Conservation (phyloP, 2,888 invertebrate species). For the Leptopterna dolabrata region DNA sequence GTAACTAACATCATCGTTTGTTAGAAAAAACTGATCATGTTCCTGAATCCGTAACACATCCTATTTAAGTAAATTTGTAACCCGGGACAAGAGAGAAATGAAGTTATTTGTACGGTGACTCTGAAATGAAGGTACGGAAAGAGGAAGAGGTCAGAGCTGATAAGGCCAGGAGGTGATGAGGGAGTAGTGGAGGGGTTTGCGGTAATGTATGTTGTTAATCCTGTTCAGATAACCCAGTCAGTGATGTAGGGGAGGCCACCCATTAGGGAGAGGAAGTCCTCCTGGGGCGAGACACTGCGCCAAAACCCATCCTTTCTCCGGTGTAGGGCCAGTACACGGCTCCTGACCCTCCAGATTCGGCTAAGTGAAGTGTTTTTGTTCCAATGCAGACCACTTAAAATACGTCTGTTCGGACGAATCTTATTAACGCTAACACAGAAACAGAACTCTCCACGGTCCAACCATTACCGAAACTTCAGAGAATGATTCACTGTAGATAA, state of each 20-base stretch:
- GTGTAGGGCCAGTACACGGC: background rate
- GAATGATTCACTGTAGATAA: too few species aligned
- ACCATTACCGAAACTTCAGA: too few species aligned
- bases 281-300: background rate
- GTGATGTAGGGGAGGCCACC: slow-evolving; percentile 35
- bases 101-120: background rate
- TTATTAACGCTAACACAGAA: too few species aligned
- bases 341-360: background rate
- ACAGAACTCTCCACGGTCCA: too few species aligned
- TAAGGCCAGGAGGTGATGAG: too few species aligned
- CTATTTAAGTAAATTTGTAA: background rate
- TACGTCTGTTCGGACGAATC: too few species aligned
- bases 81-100: background rate
- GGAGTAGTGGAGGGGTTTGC: background rate
- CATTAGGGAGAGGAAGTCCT: slow-evolving; percentile 42
- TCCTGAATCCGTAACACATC: background rate
- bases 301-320: slow-evolving; percentile 5
- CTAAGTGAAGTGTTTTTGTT: background rate
- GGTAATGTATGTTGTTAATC: slow-evolving; percentile 46
- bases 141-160: background rate
- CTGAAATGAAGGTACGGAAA: background rate
- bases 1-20: too few species aligned
- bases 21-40: too few species aligned
- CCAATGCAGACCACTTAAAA: too few species aligned
- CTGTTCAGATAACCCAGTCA: slow-evolving; percentile 38